Evolutionary conservation across 1,140 invertebrate genomes (phyloP).

Genomic region (Gryon sp.): DNA sequence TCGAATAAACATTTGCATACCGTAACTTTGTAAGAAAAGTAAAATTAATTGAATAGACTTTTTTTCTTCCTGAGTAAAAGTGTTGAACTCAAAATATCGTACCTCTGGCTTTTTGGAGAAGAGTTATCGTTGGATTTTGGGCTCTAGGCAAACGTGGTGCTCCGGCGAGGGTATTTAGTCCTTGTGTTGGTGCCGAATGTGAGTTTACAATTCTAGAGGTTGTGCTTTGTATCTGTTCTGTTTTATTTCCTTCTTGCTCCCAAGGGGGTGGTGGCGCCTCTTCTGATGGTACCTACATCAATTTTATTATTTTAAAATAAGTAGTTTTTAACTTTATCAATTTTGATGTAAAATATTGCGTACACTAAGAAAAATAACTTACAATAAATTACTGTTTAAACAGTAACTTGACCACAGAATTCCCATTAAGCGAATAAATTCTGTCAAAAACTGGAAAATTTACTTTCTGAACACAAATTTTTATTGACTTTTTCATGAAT

Average conservation of each 20-base stretch:
- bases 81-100: conserved; percentile 57
- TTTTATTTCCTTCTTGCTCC: conserved; percentile 68
- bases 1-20: no score
- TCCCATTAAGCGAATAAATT: no score
- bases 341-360: conserved; percentile 10
- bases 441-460: no score
- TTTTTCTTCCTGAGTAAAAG: conserved; percentile 9
- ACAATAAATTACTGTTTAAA: not conserved
- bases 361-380: conserved; percentile 7
- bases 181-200: conserved; percentile 83
- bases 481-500: no score
- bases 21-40: no score
- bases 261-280: conserved; percentile 73
- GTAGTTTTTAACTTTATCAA: conserved; percentile 22
- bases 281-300: conserved; percentile 46
- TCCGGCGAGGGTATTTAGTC: conserved; percentile 81
- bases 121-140: conserved; percentile 92
- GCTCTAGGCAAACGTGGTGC: conserved; percentile 84
- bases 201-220: conserved; percentile 82
- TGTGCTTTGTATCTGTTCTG: conserved; percentile 73
- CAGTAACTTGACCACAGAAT: no score
- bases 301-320: conserved; percentile 42
- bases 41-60: no score
- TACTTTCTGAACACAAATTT: no score
- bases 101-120: conserved; percentile 94